These are phyloP conservation scores for Ochotona princeps DNA, from an alignment of 2,113 vertebrate species.

Conservation along the genomic window DNA sequence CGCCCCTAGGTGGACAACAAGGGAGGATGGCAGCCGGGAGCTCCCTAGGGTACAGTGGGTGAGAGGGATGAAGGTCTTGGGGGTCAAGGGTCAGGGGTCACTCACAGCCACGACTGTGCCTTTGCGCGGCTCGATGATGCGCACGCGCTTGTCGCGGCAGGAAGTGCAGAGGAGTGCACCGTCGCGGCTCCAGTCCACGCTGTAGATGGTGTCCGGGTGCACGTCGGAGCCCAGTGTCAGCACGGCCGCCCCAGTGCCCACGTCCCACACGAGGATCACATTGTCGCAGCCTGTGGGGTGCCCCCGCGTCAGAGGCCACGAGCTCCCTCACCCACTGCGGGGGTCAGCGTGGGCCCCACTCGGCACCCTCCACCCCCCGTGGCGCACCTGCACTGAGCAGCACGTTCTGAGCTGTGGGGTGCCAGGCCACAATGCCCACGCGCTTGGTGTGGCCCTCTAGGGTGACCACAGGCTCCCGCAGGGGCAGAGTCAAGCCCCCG, in stretches of 20 bases:
- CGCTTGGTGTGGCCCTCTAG: constrained; percentile 94
- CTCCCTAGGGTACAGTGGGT: not conserved
- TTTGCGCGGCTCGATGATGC: constrained; percentile 90
- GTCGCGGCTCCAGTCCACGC: constrained; percentile 91
- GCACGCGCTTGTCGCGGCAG: constrained; percentile 92
- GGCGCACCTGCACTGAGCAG: constrained; percentile 92
- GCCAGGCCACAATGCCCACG: constrained; percentile 93
- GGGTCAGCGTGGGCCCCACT: too few species aligned
- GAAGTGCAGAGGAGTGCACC: constrained; percentile 91
- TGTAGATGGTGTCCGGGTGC: constrained; percentile 93
- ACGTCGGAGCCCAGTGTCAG: constrained; percentile 88
- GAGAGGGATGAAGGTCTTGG: not conserved
- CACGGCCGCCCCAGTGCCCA: constrained; percentile 86
- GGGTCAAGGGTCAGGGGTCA: not conserved
- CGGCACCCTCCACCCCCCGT: not conserved
- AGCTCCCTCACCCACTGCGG: not conserved
- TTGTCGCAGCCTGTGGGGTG: constrained; percentile 90
- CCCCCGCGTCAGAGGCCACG: constrained; percentile 6
- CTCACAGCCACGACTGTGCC: constrained; percentile 88
- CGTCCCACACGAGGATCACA: constrained; percentile 92
- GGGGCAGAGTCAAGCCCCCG: constrained; percentile 84
- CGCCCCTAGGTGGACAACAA: not conserved
- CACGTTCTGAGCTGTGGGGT: constrained; percentile 94
- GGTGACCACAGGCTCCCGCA: constrained; percentile 91
- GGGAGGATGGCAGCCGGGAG: not conserved